Base-by-base conservation (phyloP, 53 echinoderm and acorn worm genomes). In the Antedon mediterranea region DNA sequence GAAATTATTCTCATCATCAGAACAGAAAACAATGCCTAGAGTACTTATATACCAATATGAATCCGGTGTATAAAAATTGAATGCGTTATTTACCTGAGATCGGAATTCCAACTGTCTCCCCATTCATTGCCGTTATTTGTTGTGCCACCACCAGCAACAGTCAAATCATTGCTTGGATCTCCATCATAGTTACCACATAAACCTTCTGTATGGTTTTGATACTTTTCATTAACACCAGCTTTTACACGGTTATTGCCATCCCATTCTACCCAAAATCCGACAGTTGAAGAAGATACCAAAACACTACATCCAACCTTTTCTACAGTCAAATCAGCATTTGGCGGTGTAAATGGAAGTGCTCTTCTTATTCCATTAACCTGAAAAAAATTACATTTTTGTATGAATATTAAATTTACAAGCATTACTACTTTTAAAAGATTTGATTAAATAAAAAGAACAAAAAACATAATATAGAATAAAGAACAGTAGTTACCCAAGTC, bases 71-170 rank as follows among this genome's bases (percentile, higher is more conserved):
- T n/a, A n/a, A n/a, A n/a, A n/a, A n/a, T 37, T 11, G 11, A 37
- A 32, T 23, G 33, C 37, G n/a, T n/a, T n/a, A n/a, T 75, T 2
- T 76, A 78, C 78, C 78, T 78, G 43, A 78, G 43, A 43, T 78
- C 78, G 8, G 57, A 4, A 71, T 79, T 79, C 71, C 79, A 71
- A 31, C 71, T 71, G 71, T 79, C 72, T 11, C 79, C 79, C 72
- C 71, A 79, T 33, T 79, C 79, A 32, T 71, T 71, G 23, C 71
- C 72, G 32, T 31, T 29, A 20, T 30, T 13, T 31, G 72, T 71
- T 31, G 71, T 71, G 31, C 33, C 32, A 33, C 79, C 79, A 79
- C 71, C 41, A 31, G 79, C 30, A 9, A 71, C 27, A 20, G 72
- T 30, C 28, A 79, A 34, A 32, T 79, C 79, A 72, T 79, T 79